Evolutionary conservation across 2,888 invertebrate genomes (phyloP), one percentile per base, ranked within the genome.

Genomic region (Dioctria rufipes): DNA sequence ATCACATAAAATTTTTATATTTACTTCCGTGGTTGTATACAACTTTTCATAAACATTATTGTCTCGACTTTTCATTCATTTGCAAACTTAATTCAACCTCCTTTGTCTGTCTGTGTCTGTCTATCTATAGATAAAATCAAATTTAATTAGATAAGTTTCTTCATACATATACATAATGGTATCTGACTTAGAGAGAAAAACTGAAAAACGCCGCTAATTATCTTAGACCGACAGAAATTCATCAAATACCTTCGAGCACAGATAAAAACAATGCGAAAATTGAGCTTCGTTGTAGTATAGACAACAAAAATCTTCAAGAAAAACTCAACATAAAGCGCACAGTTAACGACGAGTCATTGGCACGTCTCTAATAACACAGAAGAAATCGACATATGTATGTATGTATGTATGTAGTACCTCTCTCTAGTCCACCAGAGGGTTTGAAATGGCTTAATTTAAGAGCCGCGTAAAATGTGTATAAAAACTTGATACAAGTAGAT

Each of bases 371-470:
- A 78, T 40, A 66, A 49, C 40, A 61, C 25, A 25, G 25, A 25
- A 25, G 51, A 78, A 65, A 54, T 78, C 66, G 54, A 54, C 51
- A 66, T 78, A 78, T 2, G 25, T 25, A 25, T 25, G 25, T 25
- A 25, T 25, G 25, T 25, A 25, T 25, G 25, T 25, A 25, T 25
- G 25, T 25, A 25, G 25, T 25, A 25, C 25, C 25, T 25, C 25
- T 25, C 25, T 25, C 25, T 25, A 25, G 25, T 25, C 25, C 25
- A 78, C 66, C 54, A 66, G 54, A 65, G 49, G 37, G 54, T 54
- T 78, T 42, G 65, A 78, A 78, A 78, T 78, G 78, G 65, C 78
- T 78, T 78, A 78, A 78, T 78, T 78, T 78, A 78, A 65, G 65
- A 78, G 78, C 78, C 49, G 63, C 65, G 66, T 65, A 78, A 51